Conservation (phyloP, 2,888 invertebrate species). For the Neria commutata region DNA sequence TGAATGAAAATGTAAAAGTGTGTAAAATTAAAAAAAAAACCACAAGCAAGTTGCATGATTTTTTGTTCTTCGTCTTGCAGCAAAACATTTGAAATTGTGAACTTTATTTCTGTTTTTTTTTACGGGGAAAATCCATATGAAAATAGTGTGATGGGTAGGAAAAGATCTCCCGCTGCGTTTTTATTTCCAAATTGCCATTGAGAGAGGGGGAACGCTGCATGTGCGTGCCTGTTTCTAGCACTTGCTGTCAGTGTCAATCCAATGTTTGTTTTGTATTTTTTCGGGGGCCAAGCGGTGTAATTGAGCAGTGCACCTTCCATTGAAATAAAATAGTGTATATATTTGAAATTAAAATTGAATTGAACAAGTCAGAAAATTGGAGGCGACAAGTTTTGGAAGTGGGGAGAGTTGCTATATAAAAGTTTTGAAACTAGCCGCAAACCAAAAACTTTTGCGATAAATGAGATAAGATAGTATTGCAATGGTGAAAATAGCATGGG, state of each 20-base stretch:
- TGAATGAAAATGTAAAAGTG: slow-evolving; percentile 52
- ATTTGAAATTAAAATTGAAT: too few relatives aligned
- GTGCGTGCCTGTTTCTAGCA: slow-evolving; percentile 6
- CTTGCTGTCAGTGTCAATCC: slow-evolving; percentile 16
- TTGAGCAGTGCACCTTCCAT: too few relatives aligned
- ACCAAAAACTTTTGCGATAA: too few relatives aligned
- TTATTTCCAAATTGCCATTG: slow-evolving; percentile 16
- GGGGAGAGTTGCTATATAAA: too few relatives aligned
- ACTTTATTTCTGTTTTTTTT: neutral
- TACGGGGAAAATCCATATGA: slow-evolving; percentile 32
- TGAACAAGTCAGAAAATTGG: too few relatives aligned
- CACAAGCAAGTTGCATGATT: slow-evolving; percentile 26
- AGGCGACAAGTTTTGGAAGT: too few relatives aligned
- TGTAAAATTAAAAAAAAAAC: slow-evolving; percentile 38
- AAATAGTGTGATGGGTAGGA: slow-evolving; percentile 49
- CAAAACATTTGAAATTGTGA: neutral
- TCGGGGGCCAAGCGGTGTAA: neutral
- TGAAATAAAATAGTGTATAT: slow-evolving; percentile 26
- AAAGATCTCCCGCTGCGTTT: slow-evolving; percentile 51
- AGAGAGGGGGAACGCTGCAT: slow-evolving; percentile 19
- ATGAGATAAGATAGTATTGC: too few relatives aligned
- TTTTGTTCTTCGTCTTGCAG: slow-evolving; percentile 30
- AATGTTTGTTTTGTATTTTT: slow-evolving; percentile 27
- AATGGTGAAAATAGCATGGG: too few relatives aligned
- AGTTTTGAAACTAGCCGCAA: too few relatives aligned